Evolutionary conservation across 2,888 invertebrate species (phyloP), one percentile per base, ranked within the genome.

Genomic region (Heliconius erato): DNA sequence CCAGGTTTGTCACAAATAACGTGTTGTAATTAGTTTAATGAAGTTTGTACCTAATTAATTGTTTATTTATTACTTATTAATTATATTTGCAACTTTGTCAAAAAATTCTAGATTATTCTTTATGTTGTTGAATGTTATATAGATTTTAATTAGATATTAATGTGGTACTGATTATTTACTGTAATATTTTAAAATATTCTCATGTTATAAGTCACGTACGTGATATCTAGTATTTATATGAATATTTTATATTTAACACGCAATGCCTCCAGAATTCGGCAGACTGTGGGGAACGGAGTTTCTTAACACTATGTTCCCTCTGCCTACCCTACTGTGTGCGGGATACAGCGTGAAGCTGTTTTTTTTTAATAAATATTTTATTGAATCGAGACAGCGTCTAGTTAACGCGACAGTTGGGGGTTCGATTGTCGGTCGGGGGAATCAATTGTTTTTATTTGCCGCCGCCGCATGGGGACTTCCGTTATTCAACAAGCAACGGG

Each of bases 1-100:
- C 23, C 95, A 96, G 91, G 95, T 95, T 86, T 83, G 74, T 83
- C 44, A 72, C 44, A 49, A 49, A 49, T 59, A 19, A 28, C 23
- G 6, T 44, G 32, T 68, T 71, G 76, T 54, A 80, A 82, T 82
- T 82, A 80, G 72, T 63, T 72, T 82, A 80, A 80, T 82, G 35
- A 19, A 19, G 2, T n/a, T 68, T 65, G 79, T 26, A 11, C 40
- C 11, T 40, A 76, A 79, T 54, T 78, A 78, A 32, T 49, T 67
- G 44, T 78, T 77, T 28, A 26, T 23, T 28, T 44, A 49, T 44
- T 67, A 5, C 26, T 44, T 44, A 7, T 26, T n/a, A n/a, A 44
- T 71, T 71, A 44, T 44, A 44, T 71, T 71, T 71, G 71, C 71
- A 44, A 44, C 11, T 71, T 71, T 71, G 71, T 44, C 44, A 71